phyloP scores from a whole-genome alignment of 2,113 vertebrate genomes.

The Lepus timidus region DNA sequence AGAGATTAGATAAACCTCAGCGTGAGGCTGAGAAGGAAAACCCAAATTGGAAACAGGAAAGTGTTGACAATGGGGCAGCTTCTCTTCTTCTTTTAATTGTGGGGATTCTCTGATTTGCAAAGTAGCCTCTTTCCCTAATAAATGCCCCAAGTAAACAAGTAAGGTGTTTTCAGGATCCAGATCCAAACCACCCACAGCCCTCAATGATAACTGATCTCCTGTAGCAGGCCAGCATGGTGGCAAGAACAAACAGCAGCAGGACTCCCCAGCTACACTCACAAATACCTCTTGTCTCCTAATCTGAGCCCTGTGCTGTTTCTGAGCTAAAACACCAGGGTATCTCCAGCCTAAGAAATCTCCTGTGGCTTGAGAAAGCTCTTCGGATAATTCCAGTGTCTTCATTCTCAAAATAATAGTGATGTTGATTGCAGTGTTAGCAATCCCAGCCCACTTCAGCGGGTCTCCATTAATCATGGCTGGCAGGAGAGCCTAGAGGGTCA shows the following conservation, averaged over 20 bases:
- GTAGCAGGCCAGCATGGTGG: not conserved
- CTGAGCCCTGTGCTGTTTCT: not conserved
- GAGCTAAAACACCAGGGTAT: constrained; percentile 31
- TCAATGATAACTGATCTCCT: not conserved
- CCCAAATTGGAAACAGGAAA: not conserved
- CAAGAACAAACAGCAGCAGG: not conserved
- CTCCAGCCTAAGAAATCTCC: constrained; percentile 56
- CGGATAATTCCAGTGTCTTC: constrained; percentile 42
- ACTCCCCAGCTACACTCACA: not conserved
- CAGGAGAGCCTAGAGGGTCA: constrained; percentile 76
- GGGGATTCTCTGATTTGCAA: not conserved
- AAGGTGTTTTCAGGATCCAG: constrained; percentile 20
- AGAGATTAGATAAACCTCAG: constrained; percentile 15
- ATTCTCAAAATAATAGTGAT: constrained; percentile 14
- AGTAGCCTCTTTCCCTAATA: not conserved
- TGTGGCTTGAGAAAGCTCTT: constrained; percentile 6
- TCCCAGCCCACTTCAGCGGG: constrained; percentile 53
- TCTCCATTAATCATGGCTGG: constrained; percentile 77
- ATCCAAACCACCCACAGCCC: not conserved
- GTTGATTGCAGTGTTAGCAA: constrained; percentile 34
- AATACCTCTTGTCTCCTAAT: not conserved
- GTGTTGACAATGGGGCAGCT: not conserved
- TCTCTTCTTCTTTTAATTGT: constrained; percentile 12
- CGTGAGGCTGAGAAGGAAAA: constrained; percentile 1
- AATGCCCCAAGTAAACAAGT: not conserved